These are phyloP conservation scores for Nothobranchius furzeri DNA, from an alignment of 2,113 vertebrate genomes.

Conservation along the genomic window DNA sequence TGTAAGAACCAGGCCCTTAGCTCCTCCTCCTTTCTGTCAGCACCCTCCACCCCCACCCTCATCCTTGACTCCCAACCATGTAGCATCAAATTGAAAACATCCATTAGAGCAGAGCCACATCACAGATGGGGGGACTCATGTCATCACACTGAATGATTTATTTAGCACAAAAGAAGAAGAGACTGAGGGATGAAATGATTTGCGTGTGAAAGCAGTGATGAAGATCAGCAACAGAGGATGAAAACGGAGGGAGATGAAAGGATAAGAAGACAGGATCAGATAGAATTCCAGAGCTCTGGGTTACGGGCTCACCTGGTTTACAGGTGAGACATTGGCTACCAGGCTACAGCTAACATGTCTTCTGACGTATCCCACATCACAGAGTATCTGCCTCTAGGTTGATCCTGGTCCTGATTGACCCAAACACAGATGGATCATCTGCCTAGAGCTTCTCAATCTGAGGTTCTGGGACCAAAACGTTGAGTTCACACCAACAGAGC, in stretches of 20 bases:
- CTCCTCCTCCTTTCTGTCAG: too few species aligned
- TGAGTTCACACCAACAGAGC: neutral
- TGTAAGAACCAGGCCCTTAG: too few species aligned
- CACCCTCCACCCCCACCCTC: neutral
- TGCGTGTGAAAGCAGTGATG: constrained; percentile 55
- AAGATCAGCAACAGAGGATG: constrained; percentile 43
- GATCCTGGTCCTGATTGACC: too few species aligned
- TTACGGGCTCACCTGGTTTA: constrained; percentile 56
- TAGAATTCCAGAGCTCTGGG: constrained; percentile 56
- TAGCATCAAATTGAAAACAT: constrained; percentile 73
- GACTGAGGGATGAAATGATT: constrained; percentile 41
- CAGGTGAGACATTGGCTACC: constrained; percentile 31
- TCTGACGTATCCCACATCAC: too few species aligned
- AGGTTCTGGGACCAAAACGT: neutral
- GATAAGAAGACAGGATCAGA: constrained; percentile 45
- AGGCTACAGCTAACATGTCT: too few species aligned
- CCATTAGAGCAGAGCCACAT: constrained; percentile 64
- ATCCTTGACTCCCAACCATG: constrained; percentile 48
- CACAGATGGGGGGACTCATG: constrained; percentile 41
- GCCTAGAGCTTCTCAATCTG: constrained; percentile 6
- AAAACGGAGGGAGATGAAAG: constrained; percentile 28
- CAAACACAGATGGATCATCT: constrained; percentile 29
- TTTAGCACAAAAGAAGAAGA: constrained; percentile 34
- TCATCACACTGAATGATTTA: constrained; percentile 53
- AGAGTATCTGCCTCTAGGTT: too few species aligned